phyloP scores from a whole-genome alignment of 1,140 invertebrate genomes.

The Heliothis virescens region DNA sequence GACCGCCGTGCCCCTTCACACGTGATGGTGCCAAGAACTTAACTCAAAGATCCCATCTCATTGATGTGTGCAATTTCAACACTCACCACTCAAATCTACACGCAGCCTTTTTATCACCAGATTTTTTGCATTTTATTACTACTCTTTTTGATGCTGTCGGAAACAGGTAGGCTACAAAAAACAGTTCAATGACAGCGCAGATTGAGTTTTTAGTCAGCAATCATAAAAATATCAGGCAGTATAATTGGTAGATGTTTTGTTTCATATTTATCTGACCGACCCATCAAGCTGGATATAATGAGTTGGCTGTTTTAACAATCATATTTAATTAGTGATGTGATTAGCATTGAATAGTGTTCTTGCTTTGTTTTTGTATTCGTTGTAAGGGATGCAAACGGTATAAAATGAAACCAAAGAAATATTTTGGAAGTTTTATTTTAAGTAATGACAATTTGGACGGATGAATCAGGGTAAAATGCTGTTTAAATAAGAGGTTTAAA shows the following conservation, averaged over 20 bases:
- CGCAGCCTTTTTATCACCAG: constrained; percentile 51
- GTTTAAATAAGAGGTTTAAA: constrained; percentile 55
- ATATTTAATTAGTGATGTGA: constrained; percentile 24
- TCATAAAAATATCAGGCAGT: constrained; percentile 18
- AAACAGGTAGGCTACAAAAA: constrained; percentile 12
- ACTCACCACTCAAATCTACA: constrained; percentile 63
- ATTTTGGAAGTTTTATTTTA: constrained; percentile 79
- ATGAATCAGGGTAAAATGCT: constrained; percentile 58
- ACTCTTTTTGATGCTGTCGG: constrained; percentile 7
- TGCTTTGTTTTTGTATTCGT: constrained; percentile 11
- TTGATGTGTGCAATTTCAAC: constrained; percentile 70
- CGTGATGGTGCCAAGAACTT: constrained; percentile 75
- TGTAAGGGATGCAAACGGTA: background rate
- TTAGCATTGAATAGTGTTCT: constrained; percentile 28
- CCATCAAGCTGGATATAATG: constrained; percentile 24
- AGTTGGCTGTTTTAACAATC: constrained; percentile 21
- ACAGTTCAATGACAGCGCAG: constrained; percentile 17
- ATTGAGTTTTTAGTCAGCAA: constrained; percentile 20
- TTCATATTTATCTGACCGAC: constrained; percentile 21
- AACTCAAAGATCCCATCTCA: constrained; percentile 73
- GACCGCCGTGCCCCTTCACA: constrained; percentile 81
- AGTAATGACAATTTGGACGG: constrained; percentile 79
- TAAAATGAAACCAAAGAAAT: constrained; percentile 66
- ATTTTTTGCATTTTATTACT: constrained; percentile 34
- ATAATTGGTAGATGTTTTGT: constrained; percentile 20